These are phyloP conservation scores for Papilio elwesi DNA, from an alignment of 2,888 invertebrate species.

Conservation along the genomic window DNA sequence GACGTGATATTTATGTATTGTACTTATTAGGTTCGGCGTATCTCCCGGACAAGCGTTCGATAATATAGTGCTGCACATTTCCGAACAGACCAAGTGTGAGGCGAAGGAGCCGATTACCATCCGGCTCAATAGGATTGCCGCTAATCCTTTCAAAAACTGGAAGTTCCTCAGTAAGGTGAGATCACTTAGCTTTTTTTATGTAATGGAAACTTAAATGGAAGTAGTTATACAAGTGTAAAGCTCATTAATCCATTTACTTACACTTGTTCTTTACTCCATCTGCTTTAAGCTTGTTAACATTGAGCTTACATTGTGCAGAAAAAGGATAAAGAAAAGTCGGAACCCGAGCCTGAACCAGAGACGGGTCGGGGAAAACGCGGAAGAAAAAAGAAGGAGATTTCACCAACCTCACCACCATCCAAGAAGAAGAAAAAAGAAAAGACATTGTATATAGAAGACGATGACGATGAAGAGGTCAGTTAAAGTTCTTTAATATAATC, in stretches of 20 bases:
- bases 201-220: too few species aligned
- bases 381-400: slow-evolving; percentile 78
- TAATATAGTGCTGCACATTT: slow-evolving; percentile 90
- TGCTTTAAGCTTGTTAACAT: neutral
- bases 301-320: slow-evolving; percentile 9
- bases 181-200: neutral
- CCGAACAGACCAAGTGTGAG: slow-evolving; percentile 90
- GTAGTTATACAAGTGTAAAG: neutral
- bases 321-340: slow-evolving; percentile 52
- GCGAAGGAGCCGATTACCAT: slow-evolving; percentile 85
- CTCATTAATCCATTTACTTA: neutral
- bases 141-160: slow-evolving; percentile 81
- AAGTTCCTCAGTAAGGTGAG: slow-evolving; percentile 72
- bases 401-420: slow-evolving; percentile 64
- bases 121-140: slow-evolving; percentile 86
- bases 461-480: slow-evolving; percentile 68
- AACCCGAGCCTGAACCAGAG: slow-evolving; percentile 58
- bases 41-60: slow-evolving; percentile 92
- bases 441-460: slow-evolving; percentile 63
- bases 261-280: neutral
- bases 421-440: slow-evolving; percentile 69
- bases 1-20: neutral
- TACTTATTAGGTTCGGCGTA: slow-evolving; percentile 86
- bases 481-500: neutral
- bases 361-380: slow-evolving; percentile 70